Conservation (phyloP, 2,888 invertebrate genomes). For the Scaeva pyrastri region DNA sequence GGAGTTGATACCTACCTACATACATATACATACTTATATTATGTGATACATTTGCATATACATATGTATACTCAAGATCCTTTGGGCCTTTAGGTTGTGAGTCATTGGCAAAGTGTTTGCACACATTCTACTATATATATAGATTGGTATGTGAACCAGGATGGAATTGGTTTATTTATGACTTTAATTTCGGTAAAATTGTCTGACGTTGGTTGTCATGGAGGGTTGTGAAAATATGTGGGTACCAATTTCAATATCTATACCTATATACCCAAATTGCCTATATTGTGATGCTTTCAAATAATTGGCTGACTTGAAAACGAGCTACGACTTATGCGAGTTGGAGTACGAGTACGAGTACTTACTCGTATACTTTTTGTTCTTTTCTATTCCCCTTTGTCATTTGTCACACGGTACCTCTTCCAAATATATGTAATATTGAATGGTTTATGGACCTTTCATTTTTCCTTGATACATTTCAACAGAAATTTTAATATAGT, state of each 20-base stretch:
- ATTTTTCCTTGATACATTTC: conserved; percentile 5
- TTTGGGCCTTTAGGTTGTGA: conserved; percentile 24
- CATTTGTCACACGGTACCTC: conserved; percentile 5
- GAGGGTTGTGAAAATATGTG: conserved; percentile 24
- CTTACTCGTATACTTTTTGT: not conserved
- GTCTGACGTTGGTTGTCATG: conserved; percentile 37
- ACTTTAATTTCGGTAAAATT: conserved; percentile 56
- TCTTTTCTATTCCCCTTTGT: not conserved
- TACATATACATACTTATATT: not conserved
- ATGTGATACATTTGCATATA: conserved; percentile 16
- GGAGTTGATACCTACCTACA: not conserved
- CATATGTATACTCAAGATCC: not conserved
- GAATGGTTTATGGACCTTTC: conserved; percentile 18
- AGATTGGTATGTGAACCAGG: conserved; percentile 1
- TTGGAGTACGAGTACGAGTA: too few relatives aligned
- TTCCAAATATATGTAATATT: not conserved
- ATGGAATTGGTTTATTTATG: conserved; percentile 70
- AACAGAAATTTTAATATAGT: conserved; percentile 6
- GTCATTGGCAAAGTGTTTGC: conserved; percentile 24
- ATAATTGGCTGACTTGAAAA: conserved; percentile 26
- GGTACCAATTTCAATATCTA: not conserved
- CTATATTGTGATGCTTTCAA: not conserved
- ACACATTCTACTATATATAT: not conserved
- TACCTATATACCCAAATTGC: not conserved
- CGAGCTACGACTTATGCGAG: not conserved